Evolutionary conservation across 2,797 vertebrate genomes (phyloP), one percentile per base, ranked within the genome.

Genomic region (Hippocampus kuda): DNA sequence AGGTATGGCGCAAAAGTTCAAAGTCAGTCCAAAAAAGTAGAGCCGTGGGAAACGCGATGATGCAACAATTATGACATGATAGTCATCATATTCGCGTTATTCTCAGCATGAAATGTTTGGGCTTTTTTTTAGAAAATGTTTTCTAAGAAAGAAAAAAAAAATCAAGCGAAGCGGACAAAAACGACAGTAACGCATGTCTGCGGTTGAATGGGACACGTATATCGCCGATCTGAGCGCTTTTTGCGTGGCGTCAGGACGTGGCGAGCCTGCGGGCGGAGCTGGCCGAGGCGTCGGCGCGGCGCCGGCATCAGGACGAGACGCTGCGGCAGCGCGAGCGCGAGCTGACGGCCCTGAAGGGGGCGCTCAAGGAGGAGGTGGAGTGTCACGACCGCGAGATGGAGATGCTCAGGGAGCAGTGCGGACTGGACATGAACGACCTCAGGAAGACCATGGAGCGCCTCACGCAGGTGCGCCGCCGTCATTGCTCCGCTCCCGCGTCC

Each of bases 321-420:
- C 82, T 97, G 64, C 86, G 82, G 67, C 93, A 93, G 83, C 85
- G 93, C 15, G 95, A 96, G 72, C 85, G 95, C 44, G 95, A 96
- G 79, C 85, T 97, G 85, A 95, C 94, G 0, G 95, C 95, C 8
- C 86, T 97, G 79, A 97, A 95, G 79, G 95, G 95, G 59, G 95
- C 88, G 13, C 90, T 97, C 60, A 98, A 98, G 87, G 94, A 98
- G 48, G 95, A 98, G 90, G 94, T 98, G 82, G 91, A 93, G 62
- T 91, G 85, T 11, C 94, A 94, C 0, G 95, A 98, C 86, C 85
- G 79, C 70, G 95, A 97, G 79, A 91, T 97, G 72, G 95, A 98
- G 70, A 78, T 75, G 0, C 86, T 98, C 61, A 88, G 92, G 77
- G 93, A 94, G 82, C 92, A 96, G 86, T 98, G 88, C 86, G 89